These are phyloP conservation scores for Formica aserva DNA, from an alignment of 2,888 invertebrate genomes.

Conservation along the genomic window DNA sequence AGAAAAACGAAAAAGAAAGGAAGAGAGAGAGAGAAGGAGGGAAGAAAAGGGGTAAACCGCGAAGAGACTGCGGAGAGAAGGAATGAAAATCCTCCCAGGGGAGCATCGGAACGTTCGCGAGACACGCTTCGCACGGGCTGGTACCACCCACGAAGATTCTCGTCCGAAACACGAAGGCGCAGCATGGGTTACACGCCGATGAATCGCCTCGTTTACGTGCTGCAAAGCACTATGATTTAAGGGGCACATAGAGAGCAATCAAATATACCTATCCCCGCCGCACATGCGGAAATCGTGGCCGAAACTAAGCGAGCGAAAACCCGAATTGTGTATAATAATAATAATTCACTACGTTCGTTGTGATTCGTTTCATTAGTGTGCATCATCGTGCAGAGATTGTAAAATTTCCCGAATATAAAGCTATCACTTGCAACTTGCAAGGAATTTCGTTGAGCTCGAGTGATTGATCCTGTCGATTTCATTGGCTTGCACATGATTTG, in stretches of 20 bases:
- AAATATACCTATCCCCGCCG: slow-evolving; percentile 46
- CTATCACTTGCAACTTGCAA: background rate
- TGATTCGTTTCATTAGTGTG: slow-evolving; percentile 30
- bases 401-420: slow-evolving; percentile 20
- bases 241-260: slow-evolving; percentile 47
- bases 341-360: slow-evolving; percentile 21
- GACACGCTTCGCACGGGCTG: slow-evolving; percentile 79
- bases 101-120: slow-evolving; percentile 71
- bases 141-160: slow-evolving; percentile 72
- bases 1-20: background rate
- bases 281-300: slow-evolving; percentile 33
- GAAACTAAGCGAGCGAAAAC: slow-evolving; percentile 1
- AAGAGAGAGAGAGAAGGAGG: background rate
- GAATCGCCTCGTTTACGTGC: slow-evolving; percentile 61
- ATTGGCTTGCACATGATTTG: background rate
- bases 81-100: slow-evolving; percentile 70
- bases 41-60: slow-evolving; percentile 44
- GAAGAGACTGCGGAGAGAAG: slow-evolving; percentile 63
- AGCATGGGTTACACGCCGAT: slow-evolving; percentile 46
- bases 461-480: background rate
- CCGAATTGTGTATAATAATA: slow-evolving; percentile 17
- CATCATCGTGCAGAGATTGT: background rate
- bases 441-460: background rate
- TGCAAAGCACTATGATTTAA: slow-evolving; percentile 57
- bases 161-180: slow-evolving; percentile 60